phyloP scores from a whole-genome alignment of 2,113 vertebrate genomes.

The Sardina pilchardus region DNA sequence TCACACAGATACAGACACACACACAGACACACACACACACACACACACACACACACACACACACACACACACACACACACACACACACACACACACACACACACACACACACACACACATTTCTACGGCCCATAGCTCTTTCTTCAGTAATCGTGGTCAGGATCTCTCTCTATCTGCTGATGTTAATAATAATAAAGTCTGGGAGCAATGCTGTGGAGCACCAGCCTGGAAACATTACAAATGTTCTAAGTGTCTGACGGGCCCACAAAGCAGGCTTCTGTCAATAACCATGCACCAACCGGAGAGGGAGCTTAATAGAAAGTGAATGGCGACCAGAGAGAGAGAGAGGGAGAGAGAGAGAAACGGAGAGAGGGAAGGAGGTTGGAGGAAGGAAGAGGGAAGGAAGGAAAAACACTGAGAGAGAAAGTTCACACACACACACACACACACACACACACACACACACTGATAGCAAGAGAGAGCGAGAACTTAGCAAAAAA shows the following conservation, averaged over 20 bases:
- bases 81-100: too few species aligned
- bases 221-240: constrained; percentile 1
- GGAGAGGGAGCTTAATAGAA: background rate
- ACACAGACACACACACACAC: too few species aligned
- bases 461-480: too few species aligned
- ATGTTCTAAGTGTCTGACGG: background rate
- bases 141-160: background rate
- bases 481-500: background rate
- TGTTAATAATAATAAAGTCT: background rate
- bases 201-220: background rate
- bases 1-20: too few species aligned
- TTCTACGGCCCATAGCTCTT: background rate
- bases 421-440: background rate
- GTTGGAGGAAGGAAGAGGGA: background rate
- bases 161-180: background rate
- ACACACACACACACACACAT: too few species aligned
- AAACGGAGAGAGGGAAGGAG: background rate
- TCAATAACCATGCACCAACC: background rate
- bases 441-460: background rate
- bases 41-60: too few species aligned
- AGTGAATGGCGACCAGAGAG: background rate
- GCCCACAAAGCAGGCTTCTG: background rate
- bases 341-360: background rate
- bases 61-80: too few species aligned
- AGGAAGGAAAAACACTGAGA: background rate